Evolutionary conservation across 2,113 vertebrate genomes (phyloP).

Genomic region (Hemibagrus wyckioides): DNA sequence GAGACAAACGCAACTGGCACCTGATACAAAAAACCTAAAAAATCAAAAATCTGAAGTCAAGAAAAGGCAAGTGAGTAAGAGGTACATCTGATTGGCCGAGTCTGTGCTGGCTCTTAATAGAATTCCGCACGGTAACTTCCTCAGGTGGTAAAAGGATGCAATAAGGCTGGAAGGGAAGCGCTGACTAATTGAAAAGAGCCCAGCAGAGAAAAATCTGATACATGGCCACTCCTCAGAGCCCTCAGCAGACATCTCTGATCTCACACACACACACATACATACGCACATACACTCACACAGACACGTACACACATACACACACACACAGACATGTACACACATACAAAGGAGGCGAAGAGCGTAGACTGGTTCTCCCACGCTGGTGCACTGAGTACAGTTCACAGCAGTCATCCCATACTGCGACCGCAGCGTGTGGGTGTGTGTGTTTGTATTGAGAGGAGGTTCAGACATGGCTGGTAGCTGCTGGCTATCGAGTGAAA

Average conservation of each 20-base stretch:
- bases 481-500: slow-evolving; percentile 25
- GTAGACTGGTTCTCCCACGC: slow-evolving; percentile 34
- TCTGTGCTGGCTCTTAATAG: slow-evolving; percentile 30
- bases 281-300: slow-evolving; percentile 32
- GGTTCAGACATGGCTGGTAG: slow-evolving; percentile 29
- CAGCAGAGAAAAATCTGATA: slow-evolving; percentile 48
- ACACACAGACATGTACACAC: slow-evolving; percentile 23
- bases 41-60: slow-evolving; percentile 6
- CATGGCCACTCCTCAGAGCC: slow-evolving; percentile 24
- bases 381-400: slow-evolving; percentile 24
- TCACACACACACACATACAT: slow-evolving; percentile 17
- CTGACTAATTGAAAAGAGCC: slow-evolving; percentile 58
- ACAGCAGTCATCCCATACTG: slow-evolving; percentile 26
- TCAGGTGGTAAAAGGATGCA: slow-evolving; percentile 52
- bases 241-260: slow-evolving; percentile 40
- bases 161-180: slow-evolving; percentile 35
- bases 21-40: slow-evolving; percentile 13
- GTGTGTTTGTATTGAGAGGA: slow-evolving; percentile 32
- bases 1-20: too few relatives aligned
- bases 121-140: slow-evolving; percentile 45
- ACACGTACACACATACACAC: neutral
- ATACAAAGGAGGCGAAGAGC: slow-evolving; percentile 53
- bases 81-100: slow-evolving; percentile 35
- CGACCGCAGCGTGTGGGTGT: slow-evolving; percentile 30
- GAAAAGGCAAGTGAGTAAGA: slow-evolving; percentile 45